Evolutionary conservation across 2,113 vertebrate species (phyloP), one percentile per base, ranked within the genome.

Genomic region (Spilogale gracilis): DNA sequence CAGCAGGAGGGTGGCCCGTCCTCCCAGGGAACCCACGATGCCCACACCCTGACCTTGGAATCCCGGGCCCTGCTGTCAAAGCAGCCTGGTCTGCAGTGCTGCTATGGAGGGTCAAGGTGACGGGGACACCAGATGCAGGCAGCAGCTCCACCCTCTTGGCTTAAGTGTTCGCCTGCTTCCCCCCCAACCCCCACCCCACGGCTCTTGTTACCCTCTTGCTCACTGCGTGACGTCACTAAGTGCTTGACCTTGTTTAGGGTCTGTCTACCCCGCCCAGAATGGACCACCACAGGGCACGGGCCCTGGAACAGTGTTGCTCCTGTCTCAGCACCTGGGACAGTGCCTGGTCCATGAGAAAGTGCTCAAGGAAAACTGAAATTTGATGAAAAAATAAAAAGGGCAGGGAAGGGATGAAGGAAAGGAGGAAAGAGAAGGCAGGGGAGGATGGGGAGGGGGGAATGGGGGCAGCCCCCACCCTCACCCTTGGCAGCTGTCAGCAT

Each of bases 401-500:
- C 16, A 32, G 20, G 30, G 18, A 23, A 21, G 32, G 4, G n/a
- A 11, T 10, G 16, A 20, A 27, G 6, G 25, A 67, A n/a, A 27
- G 74, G 32, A 58, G 4, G 65, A 27, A 45, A n/a, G 23, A 81
- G 11, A 30, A 43, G 54, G 45, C 27, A 27, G 52, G 74, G 71
- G 79, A 63, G n/a, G 20, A 2, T 1, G 20, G 76, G 63, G 4
- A 3, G 8, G 38, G 13, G 43, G 56, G 25, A 3, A 5, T 3
- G 7, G 76, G 38, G 80, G 58, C 7, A 1, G 52, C 14, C 0
- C 1, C 25, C 1, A 3, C 32, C 54, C 84, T 97, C 96, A 99
- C 98, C 98, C 97, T 99, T 98, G 81, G 98, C 98, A 0, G 98
- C 98, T 0, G 98, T 98, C 84, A 99, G 96, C 98, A 98, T 98